A percentile compares a stretch with the other conserved stretches of the same genome.
Conservation (phyloP, 2,888 invertebrate species). For the Gasteruption jaculator region DNA sequence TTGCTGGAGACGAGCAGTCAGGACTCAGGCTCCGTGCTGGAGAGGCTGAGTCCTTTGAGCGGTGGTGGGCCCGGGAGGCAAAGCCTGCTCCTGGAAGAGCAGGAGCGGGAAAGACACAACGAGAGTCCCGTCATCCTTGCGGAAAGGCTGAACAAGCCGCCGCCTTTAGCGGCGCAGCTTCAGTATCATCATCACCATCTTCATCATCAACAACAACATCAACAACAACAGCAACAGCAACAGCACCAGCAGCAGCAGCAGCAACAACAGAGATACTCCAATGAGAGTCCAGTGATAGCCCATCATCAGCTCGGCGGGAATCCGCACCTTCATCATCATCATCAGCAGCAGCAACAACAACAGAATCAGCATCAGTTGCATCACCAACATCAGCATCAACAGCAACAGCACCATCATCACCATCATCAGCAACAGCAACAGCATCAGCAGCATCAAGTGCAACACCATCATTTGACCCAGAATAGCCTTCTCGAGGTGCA, state of each 20-base stretch:
- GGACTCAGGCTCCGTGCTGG: conserved; percentile 49
- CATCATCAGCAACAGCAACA: conserved; percentile 26
- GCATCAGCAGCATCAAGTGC: conserved; percentile 26
- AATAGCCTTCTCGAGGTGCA: conserved; percentile 33
- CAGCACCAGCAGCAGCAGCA: conserved; percentile 24
- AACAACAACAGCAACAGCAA: conserved; percentile 29
- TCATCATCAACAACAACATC: conserved; percentile 30
- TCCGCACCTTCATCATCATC: conserved; percentile 18
- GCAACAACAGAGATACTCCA: conserved; percentile 16
- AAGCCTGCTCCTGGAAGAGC: conserved; percentile 45
- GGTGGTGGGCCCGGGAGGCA: conserved; percentile 40
- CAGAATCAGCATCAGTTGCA: conserved; percentile 22
- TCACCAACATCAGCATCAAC: conserved; percentile 17
- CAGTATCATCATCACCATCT: conserved; percentile 34
- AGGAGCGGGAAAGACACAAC: conserved; percentile 49
- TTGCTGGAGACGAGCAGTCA: conserved; percentile 41
- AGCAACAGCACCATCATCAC: conserved; percentile 26
- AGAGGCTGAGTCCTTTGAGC: conserved; percentile 51
- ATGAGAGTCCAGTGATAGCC: conserved; percentile 17
- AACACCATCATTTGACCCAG: conserved; percentile 26
- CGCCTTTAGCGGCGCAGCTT: conserved; percentile 33
- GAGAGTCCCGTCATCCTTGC: conserved; percentile 49
- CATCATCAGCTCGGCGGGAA: conserved; percentile 20
- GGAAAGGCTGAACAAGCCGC: conserved; percentile 46
- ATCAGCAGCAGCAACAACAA: conserved; percentile 23